A percentile compares a stretch with the other conserved stretches of the same genome.
phyloP scores from a whole-genome alignment of 2,797 vertebrate species.

The Scarus forsteni region DNA sequence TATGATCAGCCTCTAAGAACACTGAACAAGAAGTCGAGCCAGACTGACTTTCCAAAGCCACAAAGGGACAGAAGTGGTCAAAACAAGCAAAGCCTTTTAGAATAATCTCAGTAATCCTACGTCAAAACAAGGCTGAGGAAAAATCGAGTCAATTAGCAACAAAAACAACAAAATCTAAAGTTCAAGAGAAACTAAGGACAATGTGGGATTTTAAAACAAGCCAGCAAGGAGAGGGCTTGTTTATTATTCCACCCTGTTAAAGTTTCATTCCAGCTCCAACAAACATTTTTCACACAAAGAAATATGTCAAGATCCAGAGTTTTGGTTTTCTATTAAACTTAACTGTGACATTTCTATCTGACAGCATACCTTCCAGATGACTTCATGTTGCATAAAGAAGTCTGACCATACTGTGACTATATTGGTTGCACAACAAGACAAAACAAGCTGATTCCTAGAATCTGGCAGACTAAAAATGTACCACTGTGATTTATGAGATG shows the following conservation, averaged over 20 bases:
- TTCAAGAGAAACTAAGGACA: conserved; percentile 42
- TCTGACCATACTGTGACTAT: conserved; percentile 11
- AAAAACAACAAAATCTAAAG: conserved; percentile 47
- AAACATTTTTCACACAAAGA: conserved; percentile 33
- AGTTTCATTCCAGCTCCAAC: conserved; percentile 48
- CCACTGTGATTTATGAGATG: neutral
- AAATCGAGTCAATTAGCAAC: conserved; percentile 46
- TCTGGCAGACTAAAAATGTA: conserved; percentile 8
- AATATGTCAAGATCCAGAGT: conserved; percentile 35
- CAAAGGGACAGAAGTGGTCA: conserved; percentile 45
- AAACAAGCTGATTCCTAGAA: neutral
- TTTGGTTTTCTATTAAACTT: conserved; percentile 31
- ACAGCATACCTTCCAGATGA: conserved; percentile 17
- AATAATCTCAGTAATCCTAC: conserved; percentile 40
- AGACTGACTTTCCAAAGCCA: conserved; percentile 38
- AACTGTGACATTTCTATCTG: conserved; percentile 12
- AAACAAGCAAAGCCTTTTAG: conserved; percentile 35
- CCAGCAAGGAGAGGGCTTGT: conserved; percentile 37
- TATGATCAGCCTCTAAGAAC: conserved; percentile 6
- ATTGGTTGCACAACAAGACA: conserved; percentile 1
- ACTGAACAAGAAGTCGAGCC: conserved; percentile 34
- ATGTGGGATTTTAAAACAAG: conserved; percentile 56
- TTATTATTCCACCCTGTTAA: conserved; percentile 51
- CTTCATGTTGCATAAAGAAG: conserved; percentile 17
- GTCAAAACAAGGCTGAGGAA: conserved; percentile 40